These are phyloP conservation scores for Polypterus senegalus DNA, from an alignment of 2,113 vertebrate species.

Conservation along the genomic window DNA sequence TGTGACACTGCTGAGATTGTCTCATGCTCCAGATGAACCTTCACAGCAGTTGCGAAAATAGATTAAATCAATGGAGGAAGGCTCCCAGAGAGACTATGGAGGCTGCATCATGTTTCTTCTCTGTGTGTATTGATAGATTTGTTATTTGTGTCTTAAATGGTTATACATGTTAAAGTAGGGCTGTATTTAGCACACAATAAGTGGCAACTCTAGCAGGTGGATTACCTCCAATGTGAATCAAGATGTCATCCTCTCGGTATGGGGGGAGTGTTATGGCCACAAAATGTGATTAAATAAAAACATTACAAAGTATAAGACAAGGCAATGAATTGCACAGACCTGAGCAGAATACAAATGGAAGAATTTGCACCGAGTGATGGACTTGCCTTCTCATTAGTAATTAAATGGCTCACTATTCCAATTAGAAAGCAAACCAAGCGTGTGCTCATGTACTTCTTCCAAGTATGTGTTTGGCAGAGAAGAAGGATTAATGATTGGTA, in stretches of 20 bases:
- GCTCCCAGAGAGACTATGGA: no score
- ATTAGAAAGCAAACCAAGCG: conserved; percentile 2
- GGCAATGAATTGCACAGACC: conserved; percentile 7
- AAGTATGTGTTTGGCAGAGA: no score
- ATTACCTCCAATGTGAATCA: conserved; percentile 29
- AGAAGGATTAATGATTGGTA: no score
- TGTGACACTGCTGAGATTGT: no score
- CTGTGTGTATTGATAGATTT: not conserved
- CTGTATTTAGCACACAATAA: conserved; percentile 18
- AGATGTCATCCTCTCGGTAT: conserved; percentile 21
- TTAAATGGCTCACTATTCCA: conserved; percentile 6
- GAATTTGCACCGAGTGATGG: not conserved
- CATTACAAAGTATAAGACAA: conserved; percentile 17
- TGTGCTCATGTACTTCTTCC: not conserved
- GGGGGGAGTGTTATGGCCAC: conserved; percentile 17
- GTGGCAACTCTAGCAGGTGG: conserved; percentile 22
- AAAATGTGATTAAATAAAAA: conserved; percentile 24
- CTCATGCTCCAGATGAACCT: no score
- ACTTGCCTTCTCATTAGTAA: conserved; percentile 7
- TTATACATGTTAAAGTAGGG: not conserved
- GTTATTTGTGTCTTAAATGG: not conserved
- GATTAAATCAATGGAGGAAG: no score
- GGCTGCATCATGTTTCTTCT: no score
- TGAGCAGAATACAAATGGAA: conserved; percentile 18
- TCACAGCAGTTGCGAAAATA: no score